Base-by-base conservation (phyloP, 2,113 vertebrate species). In the Tragelaphus imberbis region DNA sequence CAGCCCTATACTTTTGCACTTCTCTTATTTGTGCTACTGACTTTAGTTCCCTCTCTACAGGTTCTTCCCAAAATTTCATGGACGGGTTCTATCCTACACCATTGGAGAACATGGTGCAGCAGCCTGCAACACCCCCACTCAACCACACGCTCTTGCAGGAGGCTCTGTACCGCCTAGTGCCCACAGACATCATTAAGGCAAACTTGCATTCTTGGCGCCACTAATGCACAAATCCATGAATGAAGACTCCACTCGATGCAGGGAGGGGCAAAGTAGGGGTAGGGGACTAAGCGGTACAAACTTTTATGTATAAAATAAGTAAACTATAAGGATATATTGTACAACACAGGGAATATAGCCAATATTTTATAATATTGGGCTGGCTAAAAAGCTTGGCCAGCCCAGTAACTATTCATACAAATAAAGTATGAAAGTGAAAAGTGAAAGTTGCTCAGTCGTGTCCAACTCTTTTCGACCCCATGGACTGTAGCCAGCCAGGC, bases 381-480 rank as follows among this genome's bases (percentile, higher is more conserved):
- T 71, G n/a, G 65, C 55, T 21, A 56, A 56, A 56, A 56, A 56
- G 21, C 56, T 58, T 61, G 59, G 27, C 36, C 11, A 75, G 36
- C 71, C 19, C 36, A 44, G 7, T 75, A 75, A 25, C 71, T 75
- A 75, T 77, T 77, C 21, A 44, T 14, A 25, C 12, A 75, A 75
- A 44, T 44, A 75, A 44, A 25, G 71, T 77, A 75, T 44, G 71
- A 75, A 40, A 40, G 36, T 77, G 36, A 77, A 77, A 77, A 77
- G 12, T 71, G n/a, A 71, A 6, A 71, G 19, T 36, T 71, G 19
- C n/a, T 40, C 68, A 71, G n/a, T 71, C n/a, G 6, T 6, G 68
- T 23, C n/a, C 19, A 19, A 40, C n/a, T 71, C n/a, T 71, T 40
- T 12, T 10, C 0, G 0, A 71, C n/a, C n/a, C n/a, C n/a, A 40